Percentiles rank a stretch among this genome's conserved stretches.
Evolutionary conservation across 2,888 invertebrate species (phyloP).

Genomic region (Acanthosoma haemorrhoidale): DNA sequence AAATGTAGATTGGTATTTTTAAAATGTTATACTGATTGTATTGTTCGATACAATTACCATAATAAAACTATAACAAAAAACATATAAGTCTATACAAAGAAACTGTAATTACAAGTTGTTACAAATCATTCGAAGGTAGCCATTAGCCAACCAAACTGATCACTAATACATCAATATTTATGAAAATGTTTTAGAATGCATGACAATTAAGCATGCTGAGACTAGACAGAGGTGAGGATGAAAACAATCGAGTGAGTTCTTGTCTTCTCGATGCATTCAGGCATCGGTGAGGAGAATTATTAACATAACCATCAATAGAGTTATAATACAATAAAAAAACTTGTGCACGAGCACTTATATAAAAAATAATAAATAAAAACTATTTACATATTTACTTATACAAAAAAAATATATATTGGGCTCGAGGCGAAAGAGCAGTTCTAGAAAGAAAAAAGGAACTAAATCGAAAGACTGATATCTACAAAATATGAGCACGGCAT

Average conservation of each 20-base stretch:
- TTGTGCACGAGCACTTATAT: background rate
- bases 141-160: background rate
- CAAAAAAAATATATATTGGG: background rate
- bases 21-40: constrained; percentile 23
- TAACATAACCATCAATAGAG: background rate
- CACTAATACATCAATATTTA: background rate
- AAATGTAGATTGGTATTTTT: background rate
- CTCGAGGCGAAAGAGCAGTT: background rate
- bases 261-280: background rate
- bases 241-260: background rate
- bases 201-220: background rate
- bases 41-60: constrained; percentile 9
- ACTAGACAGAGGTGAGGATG: too few relatives aligned
- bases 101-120: background rate
- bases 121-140: background rate
- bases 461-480: background rate
- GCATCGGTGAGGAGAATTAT: background rate
- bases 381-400: constrained; percentile 3
- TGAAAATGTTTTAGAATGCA: background rate
- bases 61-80: constrained; percentile 23
- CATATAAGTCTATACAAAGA: constrained; percentile 11
- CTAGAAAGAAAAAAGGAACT: background rate
- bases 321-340: constrained; percentile 3
- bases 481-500: background rate
- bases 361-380: constrained; percentile 10